These are phyloP conservation scores for Peromyscus melanophrys DNA, from an alignment of 2,797 vertebrate species.

Conservation along the genomic window DNA sequence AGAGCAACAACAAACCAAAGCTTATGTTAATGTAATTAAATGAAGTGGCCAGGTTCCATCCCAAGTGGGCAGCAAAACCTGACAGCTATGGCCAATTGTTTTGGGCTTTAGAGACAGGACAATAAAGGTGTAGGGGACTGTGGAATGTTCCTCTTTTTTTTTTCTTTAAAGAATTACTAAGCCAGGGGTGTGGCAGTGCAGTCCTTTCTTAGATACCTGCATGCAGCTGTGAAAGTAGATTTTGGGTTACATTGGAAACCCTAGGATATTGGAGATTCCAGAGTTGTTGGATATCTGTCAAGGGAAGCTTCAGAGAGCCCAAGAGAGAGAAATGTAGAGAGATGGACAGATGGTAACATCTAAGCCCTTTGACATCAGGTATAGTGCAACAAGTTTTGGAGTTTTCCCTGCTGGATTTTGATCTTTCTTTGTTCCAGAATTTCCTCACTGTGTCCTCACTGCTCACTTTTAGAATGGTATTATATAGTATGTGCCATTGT, in stretches of 20 bases:
- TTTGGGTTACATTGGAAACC: not conserved
- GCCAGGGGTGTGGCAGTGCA: not conserved
- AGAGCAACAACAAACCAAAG: not conserved
- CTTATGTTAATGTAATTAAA: not conserved
- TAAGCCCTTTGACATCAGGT: not conserved
- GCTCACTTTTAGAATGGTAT: not conserved
- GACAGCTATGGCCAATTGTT: not conserved
- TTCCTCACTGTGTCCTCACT: not conserved
- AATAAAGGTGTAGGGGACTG: too few relatives aligned
- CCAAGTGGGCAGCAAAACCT: not conserved
- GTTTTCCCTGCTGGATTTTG: not conserved
- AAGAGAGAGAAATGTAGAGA: not conserved
- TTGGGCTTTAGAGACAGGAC: not conserved
- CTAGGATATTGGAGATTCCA: not conserved
- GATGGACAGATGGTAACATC: not conserved
- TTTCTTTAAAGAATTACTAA: not conserved
- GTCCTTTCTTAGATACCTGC: not conserved
- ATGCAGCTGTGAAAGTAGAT: not conserved
- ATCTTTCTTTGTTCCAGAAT: not conserved
- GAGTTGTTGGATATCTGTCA: not conserved
- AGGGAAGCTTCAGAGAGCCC: not conserved
- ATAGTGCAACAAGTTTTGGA: too few relatives aligned
- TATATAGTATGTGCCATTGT: not conserved
- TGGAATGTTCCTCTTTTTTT: too few relatives aligned
- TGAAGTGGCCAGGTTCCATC: not conserved